A percentile compares a stretch with the other conserved stretches of the same genome.
phyloP scores from a whole-genome alignment of 2,113 vertebrate species.

The Apeltes quadracus region DNA sequence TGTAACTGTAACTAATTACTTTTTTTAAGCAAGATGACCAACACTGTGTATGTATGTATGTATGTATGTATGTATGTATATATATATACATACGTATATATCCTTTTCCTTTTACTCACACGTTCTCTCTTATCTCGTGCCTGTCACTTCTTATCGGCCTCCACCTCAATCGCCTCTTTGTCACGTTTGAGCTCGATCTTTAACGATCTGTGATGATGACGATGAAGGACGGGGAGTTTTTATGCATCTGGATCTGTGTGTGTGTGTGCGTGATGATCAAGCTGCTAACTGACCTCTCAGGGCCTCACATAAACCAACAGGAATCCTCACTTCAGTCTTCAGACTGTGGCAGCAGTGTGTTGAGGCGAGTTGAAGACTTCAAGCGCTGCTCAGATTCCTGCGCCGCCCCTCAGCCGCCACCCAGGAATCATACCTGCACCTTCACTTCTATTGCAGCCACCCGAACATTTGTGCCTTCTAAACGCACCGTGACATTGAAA shows the following conservation, averaged over 20 bases:
- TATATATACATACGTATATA: no score
- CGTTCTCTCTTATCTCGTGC: constrained; percentile 29
- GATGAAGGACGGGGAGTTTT: constrained; percentile 14
- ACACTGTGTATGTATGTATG: no score
- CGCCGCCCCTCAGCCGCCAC: no score
- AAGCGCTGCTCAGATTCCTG: constrained; percentile 82
- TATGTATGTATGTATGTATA: no score
- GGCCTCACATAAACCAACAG: not conserved
- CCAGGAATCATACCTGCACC: no score
- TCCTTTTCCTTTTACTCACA: constrained; percentile 46
- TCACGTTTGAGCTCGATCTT: constrained; percentile 65
- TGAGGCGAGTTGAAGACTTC: constrained; percentile 86
- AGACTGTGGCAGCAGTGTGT: constrained; percentile 79
- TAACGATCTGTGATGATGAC: constrained; percentile 46
- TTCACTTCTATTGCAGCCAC: no score
- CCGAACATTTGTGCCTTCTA: no score
- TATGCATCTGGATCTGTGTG: not conserved
- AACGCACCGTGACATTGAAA: no score
- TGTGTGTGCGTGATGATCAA: not conserved
- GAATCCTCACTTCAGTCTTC: constrained; percentile 80
- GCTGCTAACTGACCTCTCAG: constrained; percentile 22
- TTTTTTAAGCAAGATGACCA: no score
- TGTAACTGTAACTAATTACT: no score
- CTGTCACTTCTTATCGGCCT: constrained; percentile 28
- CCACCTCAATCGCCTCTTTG: constrained; percentile 3